Conservation (phyloP, 2,113 vertebrate genomes). For the Neopipo cinnamomea region DNA sequence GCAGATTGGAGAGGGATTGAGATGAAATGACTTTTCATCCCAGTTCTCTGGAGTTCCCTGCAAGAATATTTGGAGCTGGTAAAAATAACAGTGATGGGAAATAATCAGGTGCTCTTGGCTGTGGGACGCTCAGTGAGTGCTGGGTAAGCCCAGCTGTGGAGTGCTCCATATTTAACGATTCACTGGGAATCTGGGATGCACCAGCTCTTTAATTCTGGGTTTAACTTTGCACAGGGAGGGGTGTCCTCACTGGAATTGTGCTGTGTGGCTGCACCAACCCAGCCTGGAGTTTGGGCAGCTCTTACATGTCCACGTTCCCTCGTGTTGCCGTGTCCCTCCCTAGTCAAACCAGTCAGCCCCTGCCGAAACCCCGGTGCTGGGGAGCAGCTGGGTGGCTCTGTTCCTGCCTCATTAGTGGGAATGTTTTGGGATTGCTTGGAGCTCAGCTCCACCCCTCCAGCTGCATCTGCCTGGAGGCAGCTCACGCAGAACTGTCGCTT, state of each 20-base stretch:
- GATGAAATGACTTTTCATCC: neutral
- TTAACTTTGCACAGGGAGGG: neutral
- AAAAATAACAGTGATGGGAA: neutral
- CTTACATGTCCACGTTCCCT: fast-evolving
- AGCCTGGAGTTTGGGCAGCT: neutral
- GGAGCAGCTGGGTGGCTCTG: neutral
- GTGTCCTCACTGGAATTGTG: neutral
- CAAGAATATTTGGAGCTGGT: neutral
- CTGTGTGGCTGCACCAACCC: neutral
- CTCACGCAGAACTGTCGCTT: neutral
- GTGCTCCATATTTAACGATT: neutral
- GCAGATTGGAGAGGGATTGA: neutral
- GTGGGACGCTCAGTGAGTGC: neutral
- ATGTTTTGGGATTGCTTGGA: neutral
- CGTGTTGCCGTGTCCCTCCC: fast-evolving
- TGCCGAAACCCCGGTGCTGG: neutral
- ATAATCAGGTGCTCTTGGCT: neutral
- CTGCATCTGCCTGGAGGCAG: neutral
- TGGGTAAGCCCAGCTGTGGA: neutral
- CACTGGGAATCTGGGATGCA: neutral
- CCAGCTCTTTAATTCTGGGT: neutral
- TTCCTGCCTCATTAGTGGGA: neutral
- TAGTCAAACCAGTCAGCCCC: neutral
- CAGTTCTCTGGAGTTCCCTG: neutral
- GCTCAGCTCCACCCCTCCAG: constrained; percentile 1